phyloP scores from a whole-genome alignment of 2,888 invertebrate genomes.

The Drosophila fulvimacula region DNA sequence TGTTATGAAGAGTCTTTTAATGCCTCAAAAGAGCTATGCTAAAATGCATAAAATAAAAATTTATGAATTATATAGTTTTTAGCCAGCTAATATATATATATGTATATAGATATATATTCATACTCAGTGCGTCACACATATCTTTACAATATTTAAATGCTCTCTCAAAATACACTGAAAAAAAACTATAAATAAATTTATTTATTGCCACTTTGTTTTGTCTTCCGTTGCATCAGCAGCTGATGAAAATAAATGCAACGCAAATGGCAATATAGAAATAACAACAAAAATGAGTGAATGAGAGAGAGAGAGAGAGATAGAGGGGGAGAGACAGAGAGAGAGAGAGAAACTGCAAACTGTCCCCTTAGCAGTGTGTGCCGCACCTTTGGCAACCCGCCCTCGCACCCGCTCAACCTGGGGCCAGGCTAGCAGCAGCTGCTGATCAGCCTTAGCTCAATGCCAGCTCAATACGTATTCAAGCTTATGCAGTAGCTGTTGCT shows the following conservation, averaged over 20 bases:
- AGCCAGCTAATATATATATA: background rate
- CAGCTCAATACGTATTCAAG: conserved; percentile 70
- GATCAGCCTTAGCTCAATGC: conserved; percentile 62
- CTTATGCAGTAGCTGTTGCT: conserved; percentile 41
- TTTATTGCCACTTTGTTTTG: conserved; percentile 59
- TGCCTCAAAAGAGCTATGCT: too few species aligned
- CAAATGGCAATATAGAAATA: conserved; percentile 47
- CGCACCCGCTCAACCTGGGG: background rate
- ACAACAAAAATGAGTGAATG: background rate
- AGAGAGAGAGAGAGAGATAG: background rate
- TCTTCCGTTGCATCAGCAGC: conserved; percentile 69
- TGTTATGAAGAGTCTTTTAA: background rate
- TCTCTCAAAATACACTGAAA: conserved; percentile 21
- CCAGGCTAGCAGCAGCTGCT: conserved; percentile 16
- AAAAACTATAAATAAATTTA: conserved; percentile 56
- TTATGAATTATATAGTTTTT: too few species aligned
- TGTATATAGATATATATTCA: background rate
- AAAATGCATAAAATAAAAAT: too few species aligned
- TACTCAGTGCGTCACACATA: background rate
- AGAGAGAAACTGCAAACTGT: conserved; percentile 3
- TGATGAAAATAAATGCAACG: conserved; percentile 66
- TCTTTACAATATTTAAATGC: background rate
- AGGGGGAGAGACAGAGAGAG: background rate
- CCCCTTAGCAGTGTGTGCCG: conserved; percentile 25
- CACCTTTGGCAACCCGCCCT: conserved; percentile 3